phyloP scores from a whole-genome alignment of 2,797 vertebrate genomes.

The Manis javanica region DNA sequence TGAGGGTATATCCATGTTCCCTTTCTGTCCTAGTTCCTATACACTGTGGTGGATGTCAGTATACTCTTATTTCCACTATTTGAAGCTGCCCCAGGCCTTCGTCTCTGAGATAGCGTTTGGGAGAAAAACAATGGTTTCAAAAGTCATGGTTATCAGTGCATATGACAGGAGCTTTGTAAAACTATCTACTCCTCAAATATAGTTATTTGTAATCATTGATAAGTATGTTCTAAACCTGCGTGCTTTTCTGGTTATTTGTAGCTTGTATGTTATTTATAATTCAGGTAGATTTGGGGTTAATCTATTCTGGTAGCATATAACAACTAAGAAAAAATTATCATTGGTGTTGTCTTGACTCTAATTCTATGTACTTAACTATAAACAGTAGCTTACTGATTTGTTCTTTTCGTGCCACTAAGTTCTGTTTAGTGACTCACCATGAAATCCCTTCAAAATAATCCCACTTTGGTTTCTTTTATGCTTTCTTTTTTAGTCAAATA shows the following conservation, averaged over 20 bases:
- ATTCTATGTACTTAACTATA: constrained; percentile 36
- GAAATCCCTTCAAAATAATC: constrained; percentile 51
- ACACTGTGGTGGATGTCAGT: background rate
- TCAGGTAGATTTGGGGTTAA: background rate
- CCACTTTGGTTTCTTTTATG: constrained; percentile 13
- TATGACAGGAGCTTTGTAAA: background rate
- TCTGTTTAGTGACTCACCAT: constrained; percentile 60
- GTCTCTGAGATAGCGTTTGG: background rate
- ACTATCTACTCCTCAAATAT: background rate
- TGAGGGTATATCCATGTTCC: background rate
- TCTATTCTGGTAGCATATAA: background rate
- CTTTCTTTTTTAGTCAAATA: constrained; percentile 69
- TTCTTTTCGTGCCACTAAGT: constrained; percentile 49
- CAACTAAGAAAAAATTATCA: background rate
- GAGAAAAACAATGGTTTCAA: background rate
- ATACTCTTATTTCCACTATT: background rate
- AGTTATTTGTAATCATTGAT: background rate
- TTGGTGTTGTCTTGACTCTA: background rate
- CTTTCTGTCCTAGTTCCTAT: background rate
- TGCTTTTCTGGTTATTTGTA: background rate
- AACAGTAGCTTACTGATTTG: constrained; percentile 50
- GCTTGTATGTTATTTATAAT: background rate
- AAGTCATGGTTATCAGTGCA: background rate
- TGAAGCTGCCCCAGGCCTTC: background rate
- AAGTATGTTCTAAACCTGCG: background rate